Evolutionary conservation across 2,113 vertebrate species (phyloP).

Genomic region (Verasper variegatus): DNA sequence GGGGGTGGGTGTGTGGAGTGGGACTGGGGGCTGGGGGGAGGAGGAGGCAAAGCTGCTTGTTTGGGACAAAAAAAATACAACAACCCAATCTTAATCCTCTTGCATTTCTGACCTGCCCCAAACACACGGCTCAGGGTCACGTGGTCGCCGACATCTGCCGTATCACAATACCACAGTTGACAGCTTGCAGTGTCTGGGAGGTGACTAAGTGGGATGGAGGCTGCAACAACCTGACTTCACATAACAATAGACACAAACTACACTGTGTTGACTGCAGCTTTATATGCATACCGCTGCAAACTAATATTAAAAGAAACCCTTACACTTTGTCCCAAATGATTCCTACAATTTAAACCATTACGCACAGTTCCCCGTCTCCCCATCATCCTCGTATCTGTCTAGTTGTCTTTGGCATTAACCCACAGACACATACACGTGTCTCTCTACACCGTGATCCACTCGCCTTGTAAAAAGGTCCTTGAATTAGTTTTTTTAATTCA

Average conservation of each 20-base stretch:
- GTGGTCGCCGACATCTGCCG: constrained; percentile 60
- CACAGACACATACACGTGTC: not conserved
- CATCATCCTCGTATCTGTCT: constrained; percentile 3
- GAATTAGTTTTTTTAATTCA: not conserved
- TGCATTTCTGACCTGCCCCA: constrained; percentile 3
- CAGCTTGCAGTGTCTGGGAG: constrained; percentile 63
- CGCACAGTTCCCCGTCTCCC: not conserved
- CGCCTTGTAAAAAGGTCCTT: not conserved
- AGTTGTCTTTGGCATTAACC: not conserved
- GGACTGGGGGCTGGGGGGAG: not conserved
- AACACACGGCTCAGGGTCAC: constrained; percentile 46
- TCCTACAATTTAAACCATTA: not conserved
- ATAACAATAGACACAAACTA: not conserved
- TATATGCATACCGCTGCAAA: not conserved
- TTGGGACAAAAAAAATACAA: constrained; percentile 1
- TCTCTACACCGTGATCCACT: constrained; percentile 57
- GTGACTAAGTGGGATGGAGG: constrained; percentile 50
- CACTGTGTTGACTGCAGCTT: not conserved
- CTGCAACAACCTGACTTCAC: not conserved
- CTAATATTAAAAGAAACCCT: not conserved
- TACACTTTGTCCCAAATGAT: too few species aligned
- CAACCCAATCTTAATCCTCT: constrained; percentile 36
- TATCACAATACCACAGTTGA: constrained; percentile 53
- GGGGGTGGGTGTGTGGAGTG: too few species aligned
- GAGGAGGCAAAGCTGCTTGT: constrained; percentile 20